Evolutionary conservation across 2,888 invertebrate genomes (phyloP).

Genomic region (Aleiodes leptofemur): DNA sequence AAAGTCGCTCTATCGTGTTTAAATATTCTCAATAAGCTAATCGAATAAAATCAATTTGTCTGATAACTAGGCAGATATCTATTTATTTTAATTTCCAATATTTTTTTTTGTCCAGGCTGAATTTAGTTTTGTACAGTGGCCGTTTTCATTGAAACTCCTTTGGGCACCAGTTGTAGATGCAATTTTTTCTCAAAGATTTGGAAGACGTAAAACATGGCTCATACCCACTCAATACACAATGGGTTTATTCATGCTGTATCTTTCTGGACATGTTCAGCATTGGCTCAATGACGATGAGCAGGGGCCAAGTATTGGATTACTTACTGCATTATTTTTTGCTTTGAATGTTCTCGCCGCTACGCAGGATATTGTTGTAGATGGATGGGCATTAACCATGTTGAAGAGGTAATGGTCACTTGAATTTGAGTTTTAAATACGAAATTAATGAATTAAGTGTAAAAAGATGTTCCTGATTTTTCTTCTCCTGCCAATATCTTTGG

Average conservation of each 20-base stretch:
- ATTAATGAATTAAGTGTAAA: too few relatives aligned
- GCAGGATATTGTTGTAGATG: constrained; percentile 99
- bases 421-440: not conserved
- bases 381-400: constrained; percentile 99
- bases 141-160: constrained; percentile 92
- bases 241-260: constrained; percentile 91
- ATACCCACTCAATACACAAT: constrained; percentile 95
- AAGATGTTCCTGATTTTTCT: too few relatives aligned
- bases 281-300: constrained; percentile 84
- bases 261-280: constrained; percentile 85
- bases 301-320: constrained; percentile 83
- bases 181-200: constrained; percentile 88
- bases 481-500: too few relatives aligned
- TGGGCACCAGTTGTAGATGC: constrained; percentile 99
- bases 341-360: constrained; percentile 98
- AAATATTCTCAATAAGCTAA: too few relatives aligned
- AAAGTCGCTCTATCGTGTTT: too few relatives aligned
- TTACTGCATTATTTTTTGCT: constrained; percentile 92
- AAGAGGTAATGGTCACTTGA: constrained; percentile 80
- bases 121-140: constrained; percentile 96
- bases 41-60: too few relatives aligned
- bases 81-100: not conserved
- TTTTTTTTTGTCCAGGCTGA: constrained; percentile 80
- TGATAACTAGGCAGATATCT: not conserved
- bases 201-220: constrained; percentile 96